A percentile compares a stretch with the other conserved stretches of the same genome.
These are phyloP conservation scores for Platyrinchus mystaceus DNA, from an alignment of 2,797 vertebrate genomes.

Conservation along the genomic window DNA sequence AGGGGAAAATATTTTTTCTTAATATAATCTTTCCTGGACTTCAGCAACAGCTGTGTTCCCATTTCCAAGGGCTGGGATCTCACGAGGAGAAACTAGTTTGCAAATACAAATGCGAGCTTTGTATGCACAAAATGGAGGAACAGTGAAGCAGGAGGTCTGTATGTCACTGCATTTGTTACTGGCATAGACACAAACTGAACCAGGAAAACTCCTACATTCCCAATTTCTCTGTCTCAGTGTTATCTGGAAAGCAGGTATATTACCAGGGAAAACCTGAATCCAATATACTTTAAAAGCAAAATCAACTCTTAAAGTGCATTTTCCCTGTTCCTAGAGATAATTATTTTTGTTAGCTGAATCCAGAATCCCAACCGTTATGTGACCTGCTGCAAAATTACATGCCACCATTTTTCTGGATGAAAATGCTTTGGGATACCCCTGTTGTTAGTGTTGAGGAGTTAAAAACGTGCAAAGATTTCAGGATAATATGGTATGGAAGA, in stretches of 20 bases:
- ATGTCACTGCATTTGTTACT: not conserved
- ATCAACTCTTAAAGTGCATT: not conserved
- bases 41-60: slow-evolving; percentile 18
- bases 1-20: slow-evolving; percentile 19
- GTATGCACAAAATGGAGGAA: slow-evolving; percentile 37
- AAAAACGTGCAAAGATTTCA: not conserved
- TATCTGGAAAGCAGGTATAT: not conserved
- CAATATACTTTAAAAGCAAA: not conserved
- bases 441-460: not conserved
- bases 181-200: not conserved
- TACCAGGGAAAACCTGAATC: not conserved
- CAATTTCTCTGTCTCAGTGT: not conserved
- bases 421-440: not conserved
- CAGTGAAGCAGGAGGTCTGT: not conserved
- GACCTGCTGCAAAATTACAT: not conserved
- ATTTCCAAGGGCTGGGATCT: slow-evolving; percentile 36
- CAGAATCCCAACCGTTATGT: not conserved
- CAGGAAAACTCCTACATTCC: not conserved
- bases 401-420: not conserved
- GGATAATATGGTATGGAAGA: not conserved
- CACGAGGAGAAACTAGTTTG: slow-evolving; percentile 42
- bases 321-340: not conserved
- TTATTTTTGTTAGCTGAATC: not conserved
- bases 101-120: slow-evolving; percentile 38
- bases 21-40: slow-evolving; percentile 26